Conservation (phyloP, 2,113 vertebrate species). For the Erpornis zantholeuca region DNA sequence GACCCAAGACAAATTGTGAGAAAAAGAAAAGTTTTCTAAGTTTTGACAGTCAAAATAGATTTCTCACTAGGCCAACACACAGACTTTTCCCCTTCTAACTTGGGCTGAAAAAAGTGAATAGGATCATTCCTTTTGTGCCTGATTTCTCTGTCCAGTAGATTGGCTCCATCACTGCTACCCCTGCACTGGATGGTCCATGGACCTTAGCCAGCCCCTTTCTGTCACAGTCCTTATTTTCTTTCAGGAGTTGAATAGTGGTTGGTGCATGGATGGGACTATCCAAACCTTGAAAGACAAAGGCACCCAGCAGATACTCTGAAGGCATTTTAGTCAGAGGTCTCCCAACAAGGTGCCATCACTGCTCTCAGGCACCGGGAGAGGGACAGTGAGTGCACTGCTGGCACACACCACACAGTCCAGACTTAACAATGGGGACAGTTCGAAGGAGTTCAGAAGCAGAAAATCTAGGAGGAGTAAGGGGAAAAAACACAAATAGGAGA, state of each 20-base stretch:
- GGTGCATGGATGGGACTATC: background rate
- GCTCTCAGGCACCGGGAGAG: background rate
- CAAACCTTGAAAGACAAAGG: background rate
- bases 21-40: background rate
- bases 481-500: background rate
- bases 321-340: background rate
- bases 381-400: fast-evolving
- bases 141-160: background rate
- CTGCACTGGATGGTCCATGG: background rate
- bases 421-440: background rate
- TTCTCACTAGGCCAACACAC: background rate
- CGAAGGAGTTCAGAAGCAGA: background rate
- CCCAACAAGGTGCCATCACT: background rate
- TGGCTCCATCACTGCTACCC: background rate
- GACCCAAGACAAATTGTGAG: background rate
- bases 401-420: background rate
- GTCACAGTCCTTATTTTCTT: background rate
- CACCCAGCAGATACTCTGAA: background rate
- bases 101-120: background rate
- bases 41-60: background rate
- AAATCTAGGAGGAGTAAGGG: background rate
- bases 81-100: background rate
- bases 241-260: background rate
- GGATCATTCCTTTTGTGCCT: background rate
- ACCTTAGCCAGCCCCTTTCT: background rate